phyloP scores from a whole-genome alignment of 2,888 invertebrate species.

The Pyrrhosoma nymphula region DNA sequence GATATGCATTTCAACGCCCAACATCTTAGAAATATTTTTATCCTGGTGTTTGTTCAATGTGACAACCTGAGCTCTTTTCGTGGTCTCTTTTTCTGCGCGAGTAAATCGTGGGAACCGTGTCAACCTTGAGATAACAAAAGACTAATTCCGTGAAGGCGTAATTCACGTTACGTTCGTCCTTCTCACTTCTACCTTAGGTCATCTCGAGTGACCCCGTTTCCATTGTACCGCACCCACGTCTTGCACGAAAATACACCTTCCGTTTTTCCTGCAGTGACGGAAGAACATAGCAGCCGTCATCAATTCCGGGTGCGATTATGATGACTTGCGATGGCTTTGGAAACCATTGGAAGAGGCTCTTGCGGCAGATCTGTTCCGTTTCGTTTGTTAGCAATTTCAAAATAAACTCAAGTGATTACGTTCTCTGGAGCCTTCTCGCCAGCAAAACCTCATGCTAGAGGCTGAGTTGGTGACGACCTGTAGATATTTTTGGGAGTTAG shows the following conservation, averaged over 20 bases:
- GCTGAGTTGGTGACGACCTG: too few relatives aligned
- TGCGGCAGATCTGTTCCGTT: not conserved
- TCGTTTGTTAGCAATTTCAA: too few relatives aligned
- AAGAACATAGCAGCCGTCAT: not conserved
- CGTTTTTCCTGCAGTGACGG: not conserved
- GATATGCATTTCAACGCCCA: too few relatives aligned
- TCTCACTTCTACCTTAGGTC: not conserved
- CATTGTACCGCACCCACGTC: not conserved
- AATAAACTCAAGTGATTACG: too few relatives aligned
- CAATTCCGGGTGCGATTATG: not conserved
- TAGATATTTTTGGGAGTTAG: too few relatives aligned
- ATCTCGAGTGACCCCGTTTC: not conserved
- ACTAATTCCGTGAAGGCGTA: conserved; percentile 27
- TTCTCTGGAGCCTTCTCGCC: too few relatives aligned
- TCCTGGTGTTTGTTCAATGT: not conserved
- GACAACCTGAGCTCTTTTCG: not conserved
- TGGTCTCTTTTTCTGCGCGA: not conserved
- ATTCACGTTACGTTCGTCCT: not conserved
- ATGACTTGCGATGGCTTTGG: not conserved
- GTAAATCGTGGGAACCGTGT: conserved; percentile 42
- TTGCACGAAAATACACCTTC: not conserved
- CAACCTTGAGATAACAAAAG: conserved; percentile 25
- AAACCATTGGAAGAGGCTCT: not conserved
- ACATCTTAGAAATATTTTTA: not conserved
- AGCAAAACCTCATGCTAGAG: too few relatives aligned